Base-by-base conservation (phyloP, 2,797 vertebrate genomes). In the Pangasius larnaudii region DNA sequence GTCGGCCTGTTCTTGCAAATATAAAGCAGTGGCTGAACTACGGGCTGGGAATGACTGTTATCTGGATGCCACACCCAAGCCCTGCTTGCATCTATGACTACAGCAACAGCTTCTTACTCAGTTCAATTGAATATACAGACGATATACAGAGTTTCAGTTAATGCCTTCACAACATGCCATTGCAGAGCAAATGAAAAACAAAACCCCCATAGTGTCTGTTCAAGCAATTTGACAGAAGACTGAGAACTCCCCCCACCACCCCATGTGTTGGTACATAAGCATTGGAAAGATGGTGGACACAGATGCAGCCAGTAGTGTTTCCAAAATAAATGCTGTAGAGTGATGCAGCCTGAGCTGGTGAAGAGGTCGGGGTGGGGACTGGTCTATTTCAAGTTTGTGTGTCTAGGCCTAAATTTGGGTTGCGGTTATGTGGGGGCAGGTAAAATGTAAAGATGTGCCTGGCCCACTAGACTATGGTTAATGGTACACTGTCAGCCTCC, bases 401-500 rank as follows among this genome's bases (percentile, higher is more conserved):
- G 42, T 78, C 85, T 39, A 71, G 71, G 72, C 71, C 83, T 88
- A 90, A 84, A 88, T 90, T 89, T 86, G 81, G 49, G 49, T 49
- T 83, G 85, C 30, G 86, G 85, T 89, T 85, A 80, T 56, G 24
- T 85, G 88, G 72, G 86, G 91, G 88, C 69, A 86, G 91, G 90
- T 90, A 82, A 89, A 88, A 86, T 49, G 85, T 87, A 89, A 88
- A 90, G 91, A 86, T 87, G 87, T 85, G 89, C 89, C 86, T 84
- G 59, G 59, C 59, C 77, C 59, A 27, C 89, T 88, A 77, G 84
- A 85, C 74, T 89, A 85, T 42, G 85, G 88, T 90, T 90, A 90
- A 92, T 88, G 86, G 89, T 88, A 90, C 87, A 85, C 86, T 72
- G 86, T 87, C 88, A 86, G 49, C 72, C 90, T 92, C 90, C 87